phyloP scores from a whole-genome alignment of 2,888 invertebrate species.

The Perithous albicinctus region DNA sequence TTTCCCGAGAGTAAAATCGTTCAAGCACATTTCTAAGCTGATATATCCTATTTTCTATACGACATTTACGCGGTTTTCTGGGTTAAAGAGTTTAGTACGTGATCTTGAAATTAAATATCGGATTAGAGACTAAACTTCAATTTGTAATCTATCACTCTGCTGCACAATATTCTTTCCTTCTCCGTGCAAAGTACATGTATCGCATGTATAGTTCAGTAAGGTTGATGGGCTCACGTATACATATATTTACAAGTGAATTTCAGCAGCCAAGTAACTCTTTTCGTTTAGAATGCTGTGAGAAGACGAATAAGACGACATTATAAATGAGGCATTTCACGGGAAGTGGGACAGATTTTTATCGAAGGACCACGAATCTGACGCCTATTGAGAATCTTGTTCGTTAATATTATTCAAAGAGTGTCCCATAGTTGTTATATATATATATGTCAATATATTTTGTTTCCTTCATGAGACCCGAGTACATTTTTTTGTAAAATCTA shows the following conservation, averaged over 20 bases:
- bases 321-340: no score
- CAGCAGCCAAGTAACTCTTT: background rate
- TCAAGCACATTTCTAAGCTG: slow-evolving; percentile 30
- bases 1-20: slow-evolving; percentile 40
- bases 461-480: no score
- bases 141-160: slow-evolving; percentile 40
- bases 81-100: slow-evolving; percentile 39
- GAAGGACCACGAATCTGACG: no score
- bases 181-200: background rate
- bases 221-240: background rate
- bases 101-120: slow-evolving; percentile 14
- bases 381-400: no score
- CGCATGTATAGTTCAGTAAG: background rate
- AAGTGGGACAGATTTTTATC: no score
- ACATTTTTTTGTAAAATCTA: no score
- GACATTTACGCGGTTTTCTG: background rate
- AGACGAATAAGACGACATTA: no score
- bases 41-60: background rate
- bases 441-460: no score
- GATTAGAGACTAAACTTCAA: slow-evolving; percentile 49
- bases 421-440: no score
- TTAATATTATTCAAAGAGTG: no score
- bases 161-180: slow-evolving; percentile 5
- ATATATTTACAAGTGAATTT: background rate
- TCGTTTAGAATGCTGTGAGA: no score